Evolutionary conservation across 2,888 invertebrate species (phyloP).

Genomic region (Auanema freiburgensis): DNA sequence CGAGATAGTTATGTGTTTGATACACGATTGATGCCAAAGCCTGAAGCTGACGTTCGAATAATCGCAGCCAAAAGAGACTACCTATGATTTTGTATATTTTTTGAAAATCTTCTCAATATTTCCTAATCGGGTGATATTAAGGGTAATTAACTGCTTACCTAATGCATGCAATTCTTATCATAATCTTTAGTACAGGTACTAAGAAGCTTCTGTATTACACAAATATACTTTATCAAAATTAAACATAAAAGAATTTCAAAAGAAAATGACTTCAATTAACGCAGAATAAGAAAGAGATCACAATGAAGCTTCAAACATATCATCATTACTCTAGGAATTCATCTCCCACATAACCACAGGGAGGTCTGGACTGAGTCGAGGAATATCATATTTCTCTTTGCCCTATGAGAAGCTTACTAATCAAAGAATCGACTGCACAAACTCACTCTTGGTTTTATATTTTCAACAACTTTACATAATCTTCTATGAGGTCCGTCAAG

Average conservation of each 20-base stretch:
- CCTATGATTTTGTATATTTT: constrained; percentile 19
- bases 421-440: not conserved
- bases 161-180: constrained; percentile 9
- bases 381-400: constrained; percentile 37
- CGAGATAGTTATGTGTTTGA: constrained; percentile 37
- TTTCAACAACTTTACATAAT: constrained; percentile 28
- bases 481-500: constrained; percentile 28
- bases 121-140: constrained; percentile 1
- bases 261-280: not conserved
- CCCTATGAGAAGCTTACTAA: constrained; percentile 24
- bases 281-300: not conserved
- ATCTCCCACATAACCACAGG: constrained; percentile 42
- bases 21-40: constrained; percentile 25
- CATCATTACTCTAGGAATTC: not conserved
- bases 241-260: not conserved
- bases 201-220: constrained; percentile 3
- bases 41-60: constrained; percentile 28
- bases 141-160: constrained; percentile 6
- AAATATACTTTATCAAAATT: not conserved
- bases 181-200: constrained; percentile 3
- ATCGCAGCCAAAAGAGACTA: constrained; percentile 42
- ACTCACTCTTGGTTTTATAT: constrained; percentile 35
- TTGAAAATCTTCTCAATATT: constrained; percentile 14
- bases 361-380: constrained; percentile 36
- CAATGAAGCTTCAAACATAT: constrained; percentile 1